Evolutionary conservation across 2,888 invertebrate genomes (phyloP).

Genomic region (Silvanus unidentatus): DNA sequence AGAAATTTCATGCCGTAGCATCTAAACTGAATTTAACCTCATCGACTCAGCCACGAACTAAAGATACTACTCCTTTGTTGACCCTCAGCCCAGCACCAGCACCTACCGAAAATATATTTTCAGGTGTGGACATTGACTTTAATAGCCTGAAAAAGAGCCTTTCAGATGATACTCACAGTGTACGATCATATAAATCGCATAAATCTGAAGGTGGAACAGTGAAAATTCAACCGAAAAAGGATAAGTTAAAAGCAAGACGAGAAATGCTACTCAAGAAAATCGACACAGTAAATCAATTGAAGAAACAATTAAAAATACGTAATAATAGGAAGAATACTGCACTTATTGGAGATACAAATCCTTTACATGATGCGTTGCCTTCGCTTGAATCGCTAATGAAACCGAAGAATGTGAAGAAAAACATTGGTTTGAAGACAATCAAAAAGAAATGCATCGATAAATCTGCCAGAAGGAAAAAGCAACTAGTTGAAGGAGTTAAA

Average conservation of each 20-base stretch:
- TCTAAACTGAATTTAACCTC: constrained; percentile 8
- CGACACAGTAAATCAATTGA: constrained; percentile 31
- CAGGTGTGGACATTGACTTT: constrained; percentile 27
- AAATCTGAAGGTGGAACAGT: constrained; percentile 28
- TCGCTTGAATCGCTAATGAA: constrained; percentile 33
- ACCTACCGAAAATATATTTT: constrained; percentile 27
- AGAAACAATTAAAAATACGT: constrained; percentile 30
- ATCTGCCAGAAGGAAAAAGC: constrained; percentile 30
- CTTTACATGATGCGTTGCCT: constrained; percentile 37
- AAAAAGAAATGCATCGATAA: constrained; percentile 31
- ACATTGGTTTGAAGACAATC: constrained; percentile 4
- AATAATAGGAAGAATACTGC: constrained; percentile 32
- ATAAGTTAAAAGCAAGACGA: constrained; percentile 34
- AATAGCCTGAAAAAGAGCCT: constrained; percentile 20
- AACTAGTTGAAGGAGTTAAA: constrained; percentile 28
- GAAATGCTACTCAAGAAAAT: constrained; percentile 35
- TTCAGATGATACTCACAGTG: constrained; percentile 30
- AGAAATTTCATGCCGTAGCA: constrained; percentile 24
- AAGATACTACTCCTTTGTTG: constrained; percentile 6
- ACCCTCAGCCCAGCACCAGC: constrained; percentile 10
- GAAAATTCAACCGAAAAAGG: constrained; percentile 33
- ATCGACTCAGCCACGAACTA: no score
- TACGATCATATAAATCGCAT: constrained; percentile 34
- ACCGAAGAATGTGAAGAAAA: constrained; percentile 10
- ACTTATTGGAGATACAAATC: constrained; percentile 35